These are phyloP conservation scores for Indicator maculatus DNA, from an alignment of 2,113 vertebrate species.

Conservation along the genomic window DNA sequence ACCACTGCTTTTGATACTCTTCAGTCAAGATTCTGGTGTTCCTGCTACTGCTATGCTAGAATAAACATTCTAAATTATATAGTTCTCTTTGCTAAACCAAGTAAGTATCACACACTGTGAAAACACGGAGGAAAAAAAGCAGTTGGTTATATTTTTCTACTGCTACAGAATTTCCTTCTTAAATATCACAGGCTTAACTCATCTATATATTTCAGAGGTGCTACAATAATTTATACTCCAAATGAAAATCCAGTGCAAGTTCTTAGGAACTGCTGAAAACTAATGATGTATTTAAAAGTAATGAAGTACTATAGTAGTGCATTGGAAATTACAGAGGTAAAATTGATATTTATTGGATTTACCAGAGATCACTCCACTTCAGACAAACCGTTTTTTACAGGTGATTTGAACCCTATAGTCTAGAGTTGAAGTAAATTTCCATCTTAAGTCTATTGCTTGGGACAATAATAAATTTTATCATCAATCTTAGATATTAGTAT, in stretches of 20 bases:
- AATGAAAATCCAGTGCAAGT: background rate
- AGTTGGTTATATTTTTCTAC: background rate
- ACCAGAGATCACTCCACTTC: background rate
- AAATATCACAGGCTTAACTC: background rate
- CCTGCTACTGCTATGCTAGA: background rate
- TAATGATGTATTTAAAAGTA: background rate
- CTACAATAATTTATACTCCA: background rate
- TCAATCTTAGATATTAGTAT: background rate
- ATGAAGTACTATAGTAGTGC: background rate
- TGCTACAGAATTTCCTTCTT: background rate
- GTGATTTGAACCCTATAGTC: background rate
- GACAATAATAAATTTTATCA: background rate
- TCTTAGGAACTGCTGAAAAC: background rate
- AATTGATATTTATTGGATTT: background rate
- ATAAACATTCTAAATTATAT: background rate
- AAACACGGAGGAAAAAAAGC: background rate
- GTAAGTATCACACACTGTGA: background rate
- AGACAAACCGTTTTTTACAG: background rate
- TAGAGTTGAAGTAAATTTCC: background rate
- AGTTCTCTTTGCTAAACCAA: background rate
- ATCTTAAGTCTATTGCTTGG: background rate
- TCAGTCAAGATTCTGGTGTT: background rate
- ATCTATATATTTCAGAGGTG: background rate
- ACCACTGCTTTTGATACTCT: background rate
- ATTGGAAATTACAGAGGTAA: background rate